Conservation (phyloP, 1,140 invertebrate genomes). For the Drosophila sturtevanti region DNA sequence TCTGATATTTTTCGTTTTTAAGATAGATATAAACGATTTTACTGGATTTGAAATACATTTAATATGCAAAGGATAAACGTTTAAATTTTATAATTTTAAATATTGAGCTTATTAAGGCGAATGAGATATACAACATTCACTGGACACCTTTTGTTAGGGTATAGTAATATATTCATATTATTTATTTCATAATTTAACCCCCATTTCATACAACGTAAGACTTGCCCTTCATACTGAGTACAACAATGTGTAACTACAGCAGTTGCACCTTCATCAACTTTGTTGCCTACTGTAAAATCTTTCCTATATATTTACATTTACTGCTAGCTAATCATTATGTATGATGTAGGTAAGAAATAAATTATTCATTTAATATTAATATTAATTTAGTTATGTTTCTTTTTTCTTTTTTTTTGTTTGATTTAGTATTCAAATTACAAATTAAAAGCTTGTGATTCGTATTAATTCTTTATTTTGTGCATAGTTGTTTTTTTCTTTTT, state of each 20-base stretch:
- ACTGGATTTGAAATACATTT: too few species aligned
- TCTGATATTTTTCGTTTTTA: too few species aligned
- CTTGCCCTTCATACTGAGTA: background rate
- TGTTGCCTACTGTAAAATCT: background rate
- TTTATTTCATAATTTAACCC: background rate
- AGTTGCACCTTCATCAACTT: background rate
- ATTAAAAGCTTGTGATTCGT: background rate
- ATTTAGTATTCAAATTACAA: background rate
- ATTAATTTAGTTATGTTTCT: background rate
- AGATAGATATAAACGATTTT: too few species aligned
- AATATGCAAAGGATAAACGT: too few species aligned
- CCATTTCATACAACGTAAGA: background rate
- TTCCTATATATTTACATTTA: slow-evolving; percentile 3
- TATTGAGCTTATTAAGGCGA: too few species aligned
- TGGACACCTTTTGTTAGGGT: background rate
- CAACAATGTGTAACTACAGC: background rate
- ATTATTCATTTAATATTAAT: background rate
- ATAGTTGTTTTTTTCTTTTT: background rate
- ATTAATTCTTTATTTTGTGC: background rate
- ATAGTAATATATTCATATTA: background rate
- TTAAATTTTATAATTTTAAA: too few species aligned
- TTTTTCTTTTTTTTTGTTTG: background rate
- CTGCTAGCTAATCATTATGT: background rate
- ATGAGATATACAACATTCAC: too few species aligned
- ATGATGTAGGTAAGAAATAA: background rate